Evolutionary conservation across 2,113 vertebrate genomes (phyloP), one percentile per base, ranked within the genome.

Genomic region (Cacatua alba): DNA sequence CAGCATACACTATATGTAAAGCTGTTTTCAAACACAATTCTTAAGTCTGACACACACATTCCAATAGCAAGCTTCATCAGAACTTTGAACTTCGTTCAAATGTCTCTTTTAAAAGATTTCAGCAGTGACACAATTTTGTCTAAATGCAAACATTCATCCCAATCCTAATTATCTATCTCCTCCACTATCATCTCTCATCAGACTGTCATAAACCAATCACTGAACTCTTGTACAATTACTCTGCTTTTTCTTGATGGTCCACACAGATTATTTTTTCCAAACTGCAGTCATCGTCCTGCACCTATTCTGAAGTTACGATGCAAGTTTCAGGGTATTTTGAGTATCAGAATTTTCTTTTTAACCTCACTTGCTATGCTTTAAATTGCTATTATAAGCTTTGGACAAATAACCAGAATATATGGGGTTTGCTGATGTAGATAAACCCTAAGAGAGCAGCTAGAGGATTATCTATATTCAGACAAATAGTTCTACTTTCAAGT

Each of bases 81-180:
- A 86, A 81, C 62, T 57, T 1, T 74, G 57, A 93, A 55, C 86
- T 79, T 82, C 3, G 3, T 60, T 48, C 82, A 75, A 63, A 71
- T 41, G 57, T 88, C 82, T 82, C 65, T 67, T 93, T 74, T 64
- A 88, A 83, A 90, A 71, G 31, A 91, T 64, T 75, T 89, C 77
- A 75, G 48, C 86, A 68, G 77, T 20, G 69, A 82, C 74, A 82
- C 15, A 46, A 57, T n/a, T 44, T 62, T 79, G 41, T 75, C 88
- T 57, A 68, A 90, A 84, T 29, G 57, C 37, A 81, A 95, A 76
- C 62, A 44, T 86, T 76, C 4, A 0, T 41, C 72, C 64, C 24
- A 4, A 52, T 86, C 82, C 60, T 1, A 69, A 8, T 65, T 59
- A 59, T 10, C 57, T 35, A 62, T 39, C 57, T 80, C 51, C 41